A percentile compares a stretch with the other conserved stretches of the same genome.
These are phyloP conservation scores for Porites divaricata DNA, from an alignment of 92 coral and sea anemone genomes.

Conservation along the genomic window DNA sequence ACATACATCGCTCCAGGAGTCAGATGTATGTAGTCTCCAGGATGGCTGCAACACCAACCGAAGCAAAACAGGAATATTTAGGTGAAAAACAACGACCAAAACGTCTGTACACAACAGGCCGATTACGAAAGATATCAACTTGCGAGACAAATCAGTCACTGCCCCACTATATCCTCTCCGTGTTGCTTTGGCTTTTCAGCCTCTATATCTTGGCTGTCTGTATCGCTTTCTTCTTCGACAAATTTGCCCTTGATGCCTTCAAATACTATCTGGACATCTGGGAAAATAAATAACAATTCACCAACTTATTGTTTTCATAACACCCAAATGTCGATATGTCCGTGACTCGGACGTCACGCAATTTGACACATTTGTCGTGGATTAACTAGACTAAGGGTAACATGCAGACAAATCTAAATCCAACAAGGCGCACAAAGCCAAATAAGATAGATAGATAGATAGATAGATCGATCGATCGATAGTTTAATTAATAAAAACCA, in stretches of 20 bases:
- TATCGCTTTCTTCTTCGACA: constrained; percentile 27
- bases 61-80: neutral
- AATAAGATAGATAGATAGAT: too few species aligned
- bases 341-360: neutral
- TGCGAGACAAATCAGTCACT: constrained; percentile 1
- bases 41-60: neutral
- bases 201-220: neutral
- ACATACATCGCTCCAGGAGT: too few species aligned
- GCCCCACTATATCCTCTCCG: neutral
- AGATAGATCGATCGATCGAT: too few species aligned
- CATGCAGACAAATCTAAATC: too few species aligned
- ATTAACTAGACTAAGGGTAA: neutral
- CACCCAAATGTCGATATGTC: neutral
- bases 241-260: constrained; percentile 25
- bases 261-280: constrained; percentile 24
- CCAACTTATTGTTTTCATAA: neutral
- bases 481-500: too few species aligned
- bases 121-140: neutral
- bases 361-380: too few species aligned
- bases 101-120: neutral
- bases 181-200: neutral
- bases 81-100: too few species aligned
- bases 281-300: neutral
- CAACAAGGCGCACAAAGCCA: too few species aligned
- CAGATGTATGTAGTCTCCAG: too few species aligned